Percentiles rank a stretch among this genome's conserved stretches.
phyloP scores from a whole-genome alignment of 2,888 invertebrate species.

The Dynastes maya region DNA sequence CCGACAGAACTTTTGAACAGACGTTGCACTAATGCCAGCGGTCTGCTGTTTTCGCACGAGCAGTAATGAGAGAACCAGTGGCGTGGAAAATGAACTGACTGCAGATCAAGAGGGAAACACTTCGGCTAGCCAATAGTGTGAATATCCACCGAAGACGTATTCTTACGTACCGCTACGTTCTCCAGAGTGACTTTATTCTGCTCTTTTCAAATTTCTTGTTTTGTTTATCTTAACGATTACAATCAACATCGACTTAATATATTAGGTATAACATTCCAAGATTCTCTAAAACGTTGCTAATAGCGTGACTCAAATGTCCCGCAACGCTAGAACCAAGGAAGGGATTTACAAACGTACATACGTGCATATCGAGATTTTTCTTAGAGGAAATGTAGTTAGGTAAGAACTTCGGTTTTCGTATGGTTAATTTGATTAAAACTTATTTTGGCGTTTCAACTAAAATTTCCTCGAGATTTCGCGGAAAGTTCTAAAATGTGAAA shows the following conservation, averaged over 20 bases:
- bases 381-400: background rate
- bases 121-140: background rate
- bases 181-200: background rate
- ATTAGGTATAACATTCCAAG: constrained; percentile 3
- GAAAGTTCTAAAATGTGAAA: background rate
- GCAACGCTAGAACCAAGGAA: background rate
- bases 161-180: background rate
- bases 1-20: constrained; percentile 57
- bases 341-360: background rate
- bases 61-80: constrained; percentile 66
- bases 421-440: constrained; percentile 3
- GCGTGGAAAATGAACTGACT: constrained; percentile 68
- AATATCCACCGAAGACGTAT: constrained; percentile 5
- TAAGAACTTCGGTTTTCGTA: background rate
- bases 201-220: background rate
- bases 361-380: background rate
- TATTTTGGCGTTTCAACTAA: background rate
- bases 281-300: background rate
- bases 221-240: constrained; percentile 13
- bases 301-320: background rate
- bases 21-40: constrained; percentile 56
- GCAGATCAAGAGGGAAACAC: constrained; percentile 41
- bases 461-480: background rate
- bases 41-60: constrained; percentile 56
- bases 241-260: background rate